phyloP scores from a whole-genome alignment of 2,797 vertebrate species.

The Pitangus sulphuratus region DNA sequence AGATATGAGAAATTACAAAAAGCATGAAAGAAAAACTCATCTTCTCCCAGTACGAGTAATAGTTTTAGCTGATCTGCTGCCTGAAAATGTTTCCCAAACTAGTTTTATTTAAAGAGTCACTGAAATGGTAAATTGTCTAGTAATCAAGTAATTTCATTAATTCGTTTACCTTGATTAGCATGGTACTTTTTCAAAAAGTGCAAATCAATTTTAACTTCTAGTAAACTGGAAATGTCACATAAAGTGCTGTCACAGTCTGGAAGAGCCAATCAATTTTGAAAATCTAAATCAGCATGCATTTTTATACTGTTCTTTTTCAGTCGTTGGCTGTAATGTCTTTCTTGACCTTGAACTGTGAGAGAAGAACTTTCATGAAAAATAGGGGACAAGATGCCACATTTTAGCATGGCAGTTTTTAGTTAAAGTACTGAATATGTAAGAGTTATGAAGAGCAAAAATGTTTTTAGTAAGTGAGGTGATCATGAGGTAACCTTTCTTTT shows the following conservation, averaged over 20 bases:
- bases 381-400: not conserved
- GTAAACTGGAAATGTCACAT: constrained; percentile 43
- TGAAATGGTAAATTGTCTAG: constrained; percentile 7
- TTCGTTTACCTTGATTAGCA: constrained; percentile 72
- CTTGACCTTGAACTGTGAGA: constrained; percentile 34
- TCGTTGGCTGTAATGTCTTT: constrained; percentile 37
- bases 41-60: not conserved
- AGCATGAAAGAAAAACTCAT: not conserved
- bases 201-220: constrained; percentile 69
- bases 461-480: not conserved
- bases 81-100: constrained; percentile 14
- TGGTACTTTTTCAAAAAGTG: constrained; percentile 49
- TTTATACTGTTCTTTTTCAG: constrained; percentile 41
- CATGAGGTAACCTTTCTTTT: not conserved
- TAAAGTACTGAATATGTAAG: not conserved
- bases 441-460: not conserved
- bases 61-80: not conserved
- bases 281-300: constrained; percentile 55
- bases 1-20: not conserved
- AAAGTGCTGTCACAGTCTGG: constrained; percentile 35
- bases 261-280: constrained; percentile 66
- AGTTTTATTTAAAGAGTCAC: constrained; percentile 42
- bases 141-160: constrained; percentile 63
- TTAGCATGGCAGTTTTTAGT: not conserved
- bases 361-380: constrained; percentile 15